Evolutionary conservation across 1,140 invertebrate genomes (phyloP), one percentile per base, ranked within the genome.

Genomic region (Chrysopa pallens): DNA sequence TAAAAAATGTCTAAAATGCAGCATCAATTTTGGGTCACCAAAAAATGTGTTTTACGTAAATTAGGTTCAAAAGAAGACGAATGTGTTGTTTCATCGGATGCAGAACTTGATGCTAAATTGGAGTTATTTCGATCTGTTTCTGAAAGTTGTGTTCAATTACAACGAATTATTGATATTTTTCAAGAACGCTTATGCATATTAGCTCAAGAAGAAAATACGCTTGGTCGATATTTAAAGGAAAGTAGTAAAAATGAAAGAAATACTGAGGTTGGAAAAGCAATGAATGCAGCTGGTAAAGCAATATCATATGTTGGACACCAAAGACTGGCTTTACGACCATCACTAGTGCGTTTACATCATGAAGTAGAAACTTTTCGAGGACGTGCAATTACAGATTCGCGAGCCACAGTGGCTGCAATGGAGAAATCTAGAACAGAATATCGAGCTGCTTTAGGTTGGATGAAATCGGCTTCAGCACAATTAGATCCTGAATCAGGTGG

Each of bases 51-150:
- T 23, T 78, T 92, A 42, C 72, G 85, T 52, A 97, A 94, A 68
- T 67, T 99, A 12, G 92, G 93, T 6, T 89, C 91, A 55, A 97
- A 97, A 67, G 93, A 98, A 67, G 95, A 99, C 61, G 91, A 95
- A 47, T 91, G 88, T 69, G 81, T 98, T 51, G 78, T 94, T 11
- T 79, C 94, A 13, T 96, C 90, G 0, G 95, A 99, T 67, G 81
- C 91, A 6, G 87, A 96, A 57, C 67, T 99, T 4, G 95, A 99
- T 68, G 84, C 94, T 4, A 98, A 98, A 69, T 68, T 98, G 39
- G 93, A 97, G 69, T 69, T 96, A 7, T 98, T 95, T 66, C 82
- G 82, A 59, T 94, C 92, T 48, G 91, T 98, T 57, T 82, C 92
- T 58, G 80, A 88, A 47, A 94, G 88, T 42, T 95, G 87, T 53